Base-by-base conservation (phyloP, 2,113 vertebrate genomes). In the Aspidoscelis tigris region DNA sequence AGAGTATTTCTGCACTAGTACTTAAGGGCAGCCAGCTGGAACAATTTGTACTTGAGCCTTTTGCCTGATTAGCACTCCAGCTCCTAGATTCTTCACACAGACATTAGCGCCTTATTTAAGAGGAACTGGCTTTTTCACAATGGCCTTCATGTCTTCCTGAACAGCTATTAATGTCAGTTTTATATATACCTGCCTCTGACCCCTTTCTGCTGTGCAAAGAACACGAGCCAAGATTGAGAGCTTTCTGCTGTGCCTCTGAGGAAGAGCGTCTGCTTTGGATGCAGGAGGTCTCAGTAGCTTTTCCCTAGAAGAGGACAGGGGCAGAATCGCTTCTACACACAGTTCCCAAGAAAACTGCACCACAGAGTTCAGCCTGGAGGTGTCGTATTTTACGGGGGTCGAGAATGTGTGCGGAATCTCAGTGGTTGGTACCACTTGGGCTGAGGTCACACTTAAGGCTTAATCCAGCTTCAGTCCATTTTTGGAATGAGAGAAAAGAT, bases 71-170 rank as follows among this genome's bases (percentile, higher is more conserved):
- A 72, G 20, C 24, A 33, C n/a, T 50, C 20, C 43, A 84, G 18
- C 64, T 78, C 33, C 70, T 72, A 65, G 33, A 65, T 53, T 22
- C 69, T 73, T 65, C 69, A 24, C 55, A 33, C 43, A 84, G 76
- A 84, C 47, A 7, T 50, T 65, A 79, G 68, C 43, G 73, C 55
- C 69, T 73, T n/a, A 39, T 24, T 73, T 73, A 76, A 39, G 53
- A 65, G 53, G 26, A 24, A 64, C 39, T 39, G 10, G 39, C 55
- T 79, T 79, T 85, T n/a, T 16, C 83, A 79, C 21, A 85, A 11
- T 39, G 26, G 43, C n/a, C 43, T 72, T 47, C n/a, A 44, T 24
- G 20, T 39, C 50, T 44, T 64, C 65, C 12, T 18, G 20, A 44
- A 24, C 9, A 72, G 68, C 24, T 78, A 24, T 11, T 10, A 58